These are phyloP conservation scores for Linhomoeus sp. DNA, from an alignment of 2,888 invertebrate genomes.

Conservation along the genomic window DNA sequence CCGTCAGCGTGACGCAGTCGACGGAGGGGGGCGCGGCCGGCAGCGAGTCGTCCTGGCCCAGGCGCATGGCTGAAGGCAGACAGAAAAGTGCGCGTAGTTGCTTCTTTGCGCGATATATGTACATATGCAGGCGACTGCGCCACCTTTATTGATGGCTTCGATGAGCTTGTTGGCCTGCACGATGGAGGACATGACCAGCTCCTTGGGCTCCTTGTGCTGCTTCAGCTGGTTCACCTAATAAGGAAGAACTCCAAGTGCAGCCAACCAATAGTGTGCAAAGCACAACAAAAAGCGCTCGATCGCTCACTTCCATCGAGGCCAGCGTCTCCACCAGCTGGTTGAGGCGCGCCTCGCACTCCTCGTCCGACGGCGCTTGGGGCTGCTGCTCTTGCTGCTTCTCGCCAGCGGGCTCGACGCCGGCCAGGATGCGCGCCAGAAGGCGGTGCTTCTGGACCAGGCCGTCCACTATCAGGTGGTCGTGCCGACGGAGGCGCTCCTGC, in stretches of 20 bases:
- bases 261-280: too few relatives aligned
- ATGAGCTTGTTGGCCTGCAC: constrained; percentile 27
- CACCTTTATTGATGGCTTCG: constrained; percentile 18
- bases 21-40: not conserved
- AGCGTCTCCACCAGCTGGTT: not conserved
- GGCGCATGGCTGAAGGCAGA: not conserved
- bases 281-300: too few relatives aligned
- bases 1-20: not conserved
- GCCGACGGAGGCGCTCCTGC: constrained; percentile 27
- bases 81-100: too few relatives aligned
- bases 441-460: constrained; percentile 18
- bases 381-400: constrained; percentile 11
- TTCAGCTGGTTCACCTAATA: constrained; percentile 11
- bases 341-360: not conserved
- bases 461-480: constrained; percentile 18
- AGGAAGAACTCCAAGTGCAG: too few relatives aligned
- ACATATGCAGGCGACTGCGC: not conserved
- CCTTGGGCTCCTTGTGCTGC: constrained; percentile 14
- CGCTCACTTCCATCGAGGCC: not conserved
- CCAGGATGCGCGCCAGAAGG: constrained; percentile 15
- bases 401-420: not conserved
- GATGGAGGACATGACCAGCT: constrained; percentile 24
- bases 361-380: not conserved
- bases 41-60: not conserved
- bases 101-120: too few relatives aligned